Conservation (phyloP, 92 coral and sea anemone species). For the Hydrozoanthus gracilis region DNA sequence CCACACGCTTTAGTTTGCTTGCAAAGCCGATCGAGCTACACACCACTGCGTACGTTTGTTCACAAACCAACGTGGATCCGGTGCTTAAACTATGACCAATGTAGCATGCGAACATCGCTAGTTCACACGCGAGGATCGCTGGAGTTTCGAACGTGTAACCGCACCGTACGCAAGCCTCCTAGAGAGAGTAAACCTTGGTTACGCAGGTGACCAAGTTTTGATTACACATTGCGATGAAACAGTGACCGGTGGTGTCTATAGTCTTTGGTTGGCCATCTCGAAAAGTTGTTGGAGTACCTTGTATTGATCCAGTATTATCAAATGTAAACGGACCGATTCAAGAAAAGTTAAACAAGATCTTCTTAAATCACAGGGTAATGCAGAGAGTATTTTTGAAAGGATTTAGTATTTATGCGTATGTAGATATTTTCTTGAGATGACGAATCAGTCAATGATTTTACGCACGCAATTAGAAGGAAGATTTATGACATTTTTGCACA, state of each 20-base stretch:
- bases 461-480: not conserved
- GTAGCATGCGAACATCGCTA: conserved; percentile 39
- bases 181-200: not conserved
- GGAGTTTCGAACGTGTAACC: not conserved
- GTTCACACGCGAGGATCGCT: conserved; percentile 44
- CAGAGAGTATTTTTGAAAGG: not conserved
- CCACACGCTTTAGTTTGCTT: conserved; percentile 29
- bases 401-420: not conserved
- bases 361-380: not conserved
- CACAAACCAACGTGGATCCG: conserved; percentile 49
- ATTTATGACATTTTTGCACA: not conserved
- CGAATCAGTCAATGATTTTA: conserved; percentile 11
- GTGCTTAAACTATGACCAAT: conserved; percentile 48
- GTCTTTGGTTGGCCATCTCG: not conserved
- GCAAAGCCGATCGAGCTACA: conserved; percentile 19
- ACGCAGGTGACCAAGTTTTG: not conserved
- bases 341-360: not conserved
- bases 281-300: not conserved
- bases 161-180: conserved; percentile 13
- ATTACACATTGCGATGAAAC: not conserved
- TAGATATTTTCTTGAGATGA: not conserved
- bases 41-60: conserved; percentile 45
- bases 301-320: not conserved
- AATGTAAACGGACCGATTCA: not conserved
- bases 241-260: not conserved